phyloP scores from a whole-genome alignment of 2,113 vertebrate species.

The Cygnus buccinator region DNA sequence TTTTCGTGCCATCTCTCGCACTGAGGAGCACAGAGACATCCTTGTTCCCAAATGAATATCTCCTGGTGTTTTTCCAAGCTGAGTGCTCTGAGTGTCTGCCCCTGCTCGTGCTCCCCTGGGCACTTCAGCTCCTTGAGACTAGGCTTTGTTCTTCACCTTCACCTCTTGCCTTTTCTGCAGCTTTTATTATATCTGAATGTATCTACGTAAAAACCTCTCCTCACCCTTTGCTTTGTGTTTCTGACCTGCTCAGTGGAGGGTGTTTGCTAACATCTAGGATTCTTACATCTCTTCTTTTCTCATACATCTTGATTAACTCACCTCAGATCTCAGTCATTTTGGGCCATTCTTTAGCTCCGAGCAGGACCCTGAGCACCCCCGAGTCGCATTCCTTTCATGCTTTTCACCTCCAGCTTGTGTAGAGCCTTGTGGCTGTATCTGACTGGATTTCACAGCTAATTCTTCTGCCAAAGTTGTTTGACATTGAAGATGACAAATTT shows the following conservation, averaged over 20 bases:
- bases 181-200: background rate
- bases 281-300: background rate
- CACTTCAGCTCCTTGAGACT: background rate
- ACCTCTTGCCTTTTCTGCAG: background rate
- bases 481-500: background rate
- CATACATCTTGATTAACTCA: background rate
- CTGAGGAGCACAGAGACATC: background rate
- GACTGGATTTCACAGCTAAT: background rate
- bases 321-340: background rate
- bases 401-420: background rate
- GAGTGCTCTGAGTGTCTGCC: background rate
- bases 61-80: background rate
- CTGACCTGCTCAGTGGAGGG: background rate
- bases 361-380: background rate
- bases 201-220: background rate
- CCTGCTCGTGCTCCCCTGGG: background rate
- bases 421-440: background rate
- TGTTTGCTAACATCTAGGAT: background rate
- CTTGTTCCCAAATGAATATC: background rate
- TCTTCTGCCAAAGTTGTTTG: background rate
- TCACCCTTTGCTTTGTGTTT: background rate
- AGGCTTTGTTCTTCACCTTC: background rate
- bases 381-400: background rate
- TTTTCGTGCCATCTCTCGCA: background rate
- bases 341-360: background rate